A percentile compares a stretch with the other conserved stretches of the same genome.
Conservation (phyloP, 1,140 invertebrate species). For the Battus philenor region DNA sequence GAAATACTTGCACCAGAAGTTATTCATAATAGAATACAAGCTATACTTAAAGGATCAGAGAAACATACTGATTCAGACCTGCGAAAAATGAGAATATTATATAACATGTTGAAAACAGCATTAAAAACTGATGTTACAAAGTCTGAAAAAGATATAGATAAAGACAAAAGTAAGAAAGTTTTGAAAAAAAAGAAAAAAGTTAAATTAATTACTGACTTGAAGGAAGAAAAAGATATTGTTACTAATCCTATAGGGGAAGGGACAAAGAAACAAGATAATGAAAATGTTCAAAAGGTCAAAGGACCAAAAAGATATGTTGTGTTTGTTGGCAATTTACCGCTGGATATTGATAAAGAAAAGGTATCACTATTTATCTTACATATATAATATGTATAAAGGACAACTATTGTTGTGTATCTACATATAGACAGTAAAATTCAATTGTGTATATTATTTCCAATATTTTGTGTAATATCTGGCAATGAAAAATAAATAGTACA, state of each 20-base stretch:
- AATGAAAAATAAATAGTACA: too few species aligned
- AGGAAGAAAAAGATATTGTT: slow-evolving; percentile 14
- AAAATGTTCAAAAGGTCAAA: slow-evolving; percentile 34
- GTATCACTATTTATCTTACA: slow-evolving; percentile 22
- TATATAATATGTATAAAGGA: too few species aligned
- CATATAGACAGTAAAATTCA: too few species aligned
- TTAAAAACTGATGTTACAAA: slow-evolving; percentile 21
- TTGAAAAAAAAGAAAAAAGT: slow-evolving; percentile 14
- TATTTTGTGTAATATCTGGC: too few species aligned
- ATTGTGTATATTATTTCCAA: too few species aligned
- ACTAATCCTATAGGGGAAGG: slow-evolving; percentile 15
- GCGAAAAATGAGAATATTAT: slow-evolving; percentile 53
- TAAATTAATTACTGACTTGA: slow-evolving; percentile 8
- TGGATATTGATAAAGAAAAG: slow-evolving; percentile 46
- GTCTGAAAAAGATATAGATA: slow-evolving; percentile 20
- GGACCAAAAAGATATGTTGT: slow-evolving; percentile 66
- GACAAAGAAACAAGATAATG: slow-evolving; percentile 23
- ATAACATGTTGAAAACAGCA: slow-evolving; percentile 56
- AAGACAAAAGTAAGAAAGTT: slow-evolving; percentile 16
- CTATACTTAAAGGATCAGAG: slow-evolving; percentile 32
- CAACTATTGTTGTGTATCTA: too few species aligned
- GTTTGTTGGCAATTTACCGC: slow-evolving; percentile 58
- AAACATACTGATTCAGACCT: slow-evolving; percentile 42
- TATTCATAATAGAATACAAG: slow-evolving; percentile 43
- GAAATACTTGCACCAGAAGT: slow-evolving; percentile 41